These are phyloP conservation scores for Volucella inflata DNA, from an alignment of 2,888 invertebrate genomes.

Conservation along the genomic window DNA sequence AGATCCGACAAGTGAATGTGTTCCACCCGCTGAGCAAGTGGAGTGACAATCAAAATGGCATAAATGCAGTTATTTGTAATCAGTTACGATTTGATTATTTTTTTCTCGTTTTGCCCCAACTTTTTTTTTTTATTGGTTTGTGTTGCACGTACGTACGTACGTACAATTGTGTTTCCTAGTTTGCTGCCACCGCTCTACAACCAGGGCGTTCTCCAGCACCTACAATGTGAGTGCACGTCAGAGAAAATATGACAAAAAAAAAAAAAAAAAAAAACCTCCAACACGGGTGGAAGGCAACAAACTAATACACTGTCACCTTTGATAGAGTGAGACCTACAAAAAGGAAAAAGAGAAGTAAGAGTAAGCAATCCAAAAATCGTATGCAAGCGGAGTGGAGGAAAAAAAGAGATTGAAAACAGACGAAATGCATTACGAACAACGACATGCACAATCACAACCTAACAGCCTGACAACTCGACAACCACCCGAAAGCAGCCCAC, in stretches of 20 bases:
- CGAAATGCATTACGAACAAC: slow-evolving; percentile 60
- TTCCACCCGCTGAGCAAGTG: slow-evolving; percentile 42
- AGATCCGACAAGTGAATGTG: background rate
- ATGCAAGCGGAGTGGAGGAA: slow-evolving; percentile 16
- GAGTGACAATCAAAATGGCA: slow-evolving; percentile 51
- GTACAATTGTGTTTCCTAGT: background rate
- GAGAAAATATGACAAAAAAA: background rate
- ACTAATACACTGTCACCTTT: background rate
- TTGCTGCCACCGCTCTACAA: background rate
- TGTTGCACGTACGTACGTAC: background rate
- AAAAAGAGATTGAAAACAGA: slow-evolving; percentile 33
- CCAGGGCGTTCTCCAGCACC: slow-evolving; percentile 1
- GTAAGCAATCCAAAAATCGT: slow-evolving; percentile 30
- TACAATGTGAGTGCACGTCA: slow-evolving; percentile 25
- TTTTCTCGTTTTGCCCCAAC: slow-evolving; percentile 5
- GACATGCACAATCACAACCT: slow-evolving; percentile 51
- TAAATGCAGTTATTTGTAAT: slow-evolving; percentile 59
- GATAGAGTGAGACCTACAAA: background rate
- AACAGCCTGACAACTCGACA: too few relatives aligned
- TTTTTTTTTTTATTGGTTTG: slow-evolving; percentile 42
- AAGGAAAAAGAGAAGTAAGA: background rate
- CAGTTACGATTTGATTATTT: slow-evolving; percentile 31
- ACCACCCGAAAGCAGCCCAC: slow-evolving; percentile 41
- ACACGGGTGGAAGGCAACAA: slow-evolving; percentile 23
- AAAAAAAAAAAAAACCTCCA: background rate